Conservation (phyloP, 2,797 vertebrate species). For the Peromyscus eremicus region DNA sequence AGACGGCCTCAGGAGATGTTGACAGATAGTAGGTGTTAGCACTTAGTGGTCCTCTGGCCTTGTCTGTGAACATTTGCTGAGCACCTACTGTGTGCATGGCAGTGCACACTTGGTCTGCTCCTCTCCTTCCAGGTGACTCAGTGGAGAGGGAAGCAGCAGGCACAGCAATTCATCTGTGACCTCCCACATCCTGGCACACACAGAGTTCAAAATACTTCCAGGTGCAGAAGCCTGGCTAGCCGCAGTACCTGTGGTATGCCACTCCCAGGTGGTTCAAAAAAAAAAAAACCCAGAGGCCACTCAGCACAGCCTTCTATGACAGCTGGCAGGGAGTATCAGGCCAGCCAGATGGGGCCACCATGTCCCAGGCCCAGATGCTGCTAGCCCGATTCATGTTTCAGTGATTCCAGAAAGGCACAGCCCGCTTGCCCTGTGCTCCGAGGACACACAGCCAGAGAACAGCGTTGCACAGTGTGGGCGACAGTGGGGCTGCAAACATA, state of each 20-base stretch:
- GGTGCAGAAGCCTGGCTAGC: fast-evolving
- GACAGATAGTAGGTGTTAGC: no score
- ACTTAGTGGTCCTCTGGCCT: not conserved
- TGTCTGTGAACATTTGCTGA: fast-evolving
- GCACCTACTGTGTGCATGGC: not conserved
- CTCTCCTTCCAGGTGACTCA: not conserved
- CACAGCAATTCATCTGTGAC: no score
- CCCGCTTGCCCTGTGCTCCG: not conserved
- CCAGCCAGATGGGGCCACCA: not conserved
- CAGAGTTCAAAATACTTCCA: not conserved
- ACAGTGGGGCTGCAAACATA: not conserved
- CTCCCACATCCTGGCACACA: not conserved
- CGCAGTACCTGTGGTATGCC: not conserved
- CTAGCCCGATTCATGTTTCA: fast-evolving
- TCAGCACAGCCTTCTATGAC: not conserved
- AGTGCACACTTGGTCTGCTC: fast-evolving
- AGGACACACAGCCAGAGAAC: not conserved
- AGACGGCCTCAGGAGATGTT: no score
- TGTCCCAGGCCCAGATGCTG: not conserved
- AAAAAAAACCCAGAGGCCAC: not conserved
- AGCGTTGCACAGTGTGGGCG: not conserved
- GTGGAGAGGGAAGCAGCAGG: not conserved
- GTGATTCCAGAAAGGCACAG: not conserved
- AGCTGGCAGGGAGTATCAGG: not conserved
- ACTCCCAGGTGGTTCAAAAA: fast-evolving